Conservation (phyloP, 2,888 invertebrate genomes). For the Stenodera caucasica region DNA sequence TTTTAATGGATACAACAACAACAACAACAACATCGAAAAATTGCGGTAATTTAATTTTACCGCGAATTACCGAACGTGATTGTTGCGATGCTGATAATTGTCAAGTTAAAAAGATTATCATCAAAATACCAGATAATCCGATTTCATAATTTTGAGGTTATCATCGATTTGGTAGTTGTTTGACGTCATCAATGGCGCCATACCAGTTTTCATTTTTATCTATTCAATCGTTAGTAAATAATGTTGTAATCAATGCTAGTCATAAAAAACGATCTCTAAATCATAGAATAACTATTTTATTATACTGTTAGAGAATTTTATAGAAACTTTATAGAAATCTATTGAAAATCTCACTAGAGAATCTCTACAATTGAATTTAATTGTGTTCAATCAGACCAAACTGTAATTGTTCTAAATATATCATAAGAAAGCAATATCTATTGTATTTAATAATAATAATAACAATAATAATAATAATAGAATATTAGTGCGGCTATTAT, state of each 20-base stretch:
- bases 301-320: no score
- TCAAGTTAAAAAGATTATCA: conserved; percentile 55
- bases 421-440: conserved; percentile 15
- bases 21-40: not conserved
- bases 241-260: no score
- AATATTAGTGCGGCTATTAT: conserved; percentile 25
- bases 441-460: conserved; percentile 10
- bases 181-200: not conserved
- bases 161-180: not conserved
- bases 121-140: conserved; percentile 45
- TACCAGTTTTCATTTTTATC: no score
- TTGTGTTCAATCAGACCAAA: conserved; percentile 22
- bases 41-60: conserved; percentile 24
- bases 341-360: no score
- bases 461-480: conserved; percentile 5
- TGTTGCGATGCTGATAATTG: conserved; percentile 53
- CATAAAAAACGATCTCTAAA: no score
- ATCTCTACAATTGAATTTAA: no score
- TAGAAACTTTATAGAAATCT: no score
- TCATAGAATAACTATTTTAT: no score
- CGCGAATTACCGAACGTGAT: conserved; percentile 47
- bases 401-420: conserved; percentile 7
- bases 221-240: no score
- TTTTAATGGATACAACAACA: conserved; percentile 36
- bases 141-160: conserved; percentile 11